Evolutionary conservation across 2,113 vertebrate genomes (phyloP).

Genomic region (Bubo bubo): DNA sequence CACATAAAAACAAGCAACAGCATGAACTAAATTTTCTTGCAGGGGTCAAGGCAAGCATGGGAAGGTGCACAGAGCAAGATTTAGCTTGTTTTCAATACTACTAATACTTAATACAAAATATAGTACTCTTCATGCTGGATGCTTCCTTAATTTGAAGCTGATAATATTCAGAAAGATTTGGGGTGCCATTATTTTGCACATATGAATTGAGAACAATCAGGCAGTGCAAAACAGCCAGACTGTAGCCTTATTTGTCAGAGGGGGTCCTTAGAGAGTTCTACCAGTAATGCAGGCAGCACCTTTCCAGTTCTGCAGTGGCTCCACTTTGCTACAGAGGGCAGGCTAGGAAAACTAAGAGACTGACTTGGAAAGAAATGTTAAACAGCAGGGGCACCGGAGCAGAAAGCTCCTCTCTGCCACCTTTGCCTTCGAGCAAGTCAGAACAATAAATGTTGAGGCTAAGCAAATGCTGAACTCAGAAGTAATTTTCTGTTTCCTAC

Average conservation of each 20-base stretch:
- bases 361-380: background rate
- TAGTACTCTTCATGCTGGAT: background rate
- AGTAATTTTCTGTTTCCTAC: background rate
- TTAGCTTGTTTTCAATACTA: background rate
- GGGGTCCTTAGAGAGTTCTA: background rate
- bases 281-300: background rate
- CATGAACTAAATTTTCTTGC: background rate
- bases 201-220: background rate
- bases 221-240: background rate
- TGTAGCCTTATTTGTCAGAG: background rate
- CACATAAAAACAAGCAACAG: background rate
- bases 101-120: background rate
- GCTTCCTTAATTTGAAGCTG: background rate
- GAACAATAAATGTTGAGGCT: background rate
- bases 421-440: background rate
- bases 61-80: background rate
- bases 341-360: background rate
- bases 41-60: slow-evolving; percentile 11
- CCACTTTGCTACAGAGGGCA: background rate
- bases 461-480: background rate
- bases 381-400: background rate
- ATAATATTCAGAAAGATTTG: background rate
- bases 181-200: background rate
- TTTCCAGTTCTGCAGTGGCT: background rate
- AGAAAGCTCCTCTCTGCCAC: background rate